phyloP scores from a whole-genome alignment of 2,113 vertebrate species.

The Gopherus flavomarginatus region DNA sequence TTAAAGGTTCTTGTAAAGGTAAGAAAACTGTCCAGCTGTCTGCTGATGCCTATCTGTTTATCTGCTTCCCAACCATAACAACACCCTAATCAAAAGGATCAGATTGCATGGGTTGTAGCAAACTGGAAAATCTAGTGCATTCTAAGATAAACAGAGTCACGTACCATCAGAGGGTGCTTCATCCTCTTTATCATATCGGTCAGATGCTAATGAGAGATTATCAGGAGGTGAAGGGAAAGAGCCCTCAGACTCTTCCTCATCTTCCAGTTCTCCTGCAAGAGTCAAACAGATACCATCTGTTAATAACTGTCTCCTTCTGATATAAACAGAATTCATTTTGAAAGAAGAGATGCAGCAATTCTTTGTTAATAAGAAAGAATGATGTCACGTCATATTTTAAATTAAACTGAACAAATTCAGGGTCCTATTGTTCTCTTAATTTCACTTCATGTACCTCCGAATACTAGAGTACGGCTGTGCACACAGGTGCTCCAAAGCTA shows the following conservation, averaged over 20 bases:
- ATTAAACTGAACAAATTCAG: neutral
- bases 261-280: constrained; percentile 81
- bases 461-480: rapidly evolving
- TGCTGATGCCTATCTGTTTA: constrained; percentile 37
- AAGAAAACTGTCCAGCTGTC: constrained; percentile 48
- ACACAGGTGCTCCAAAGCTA: rapidly evolving
- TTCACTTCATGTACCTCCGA: rapidly evolving
- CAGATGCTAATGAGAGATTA: constrained; percentile 86
- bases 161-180: constrained; percentile 87
- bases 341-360: neutral
- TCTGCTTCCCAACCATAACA: constrained; percentile 43
- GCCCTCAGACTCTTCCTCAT: constrained; percentile 84
- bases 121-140: constrained; percentile 22
- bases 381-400: neutral
- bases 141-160: constrained; percentile 66
- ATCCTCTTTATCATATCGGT: constrained; percentile 91
- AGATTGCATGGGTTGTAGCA: neutral
- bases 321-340: neutral
- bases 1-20: constrained; percentile 70
- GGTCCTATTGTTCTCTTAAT: neutral
- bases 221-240: constrained; percentile 84
- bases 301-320: constrained; percentile 29
- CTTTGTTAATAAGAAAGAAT: neutral
- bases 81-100: neutral
- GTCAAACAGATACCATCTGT: constrained; percentile 12